Percentiles rank a stretch among this genome's conserved stretches.
Conservation (phyloP, 2,888 invertebrate species). For the Orthosia gothica region DNA sequence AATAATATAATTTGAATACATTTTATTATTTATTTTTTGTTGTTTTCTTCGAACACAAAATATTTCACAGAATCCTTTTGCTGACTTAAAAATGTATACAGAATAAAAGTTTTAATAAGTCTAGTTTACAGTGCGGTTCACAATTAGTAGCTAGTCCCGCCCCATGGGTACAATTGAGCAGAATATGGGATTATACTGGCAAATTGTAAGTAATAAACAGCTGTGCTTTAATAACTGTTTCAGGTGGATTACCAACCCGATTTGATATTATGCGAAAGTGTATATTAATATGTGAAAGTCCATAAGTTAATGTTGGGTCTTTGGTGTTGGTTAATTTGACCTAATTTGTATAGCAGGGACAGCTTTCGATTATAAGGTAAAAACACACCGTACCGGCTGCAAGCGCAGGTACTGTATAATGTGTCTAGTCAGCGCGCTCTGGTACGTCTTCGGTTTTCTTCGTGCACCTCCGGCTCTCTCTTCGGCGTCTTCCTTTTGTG, state of each 20-base stretch:
- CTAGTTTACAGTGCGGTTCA: constrained; percentile 31
- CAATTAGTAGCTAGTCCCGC: constrained; percentile 25
- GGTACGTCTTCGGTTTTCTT: no score
- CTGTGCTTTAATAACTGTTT: constrained; percentile 43
- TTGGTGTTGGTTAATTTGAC: neutral
- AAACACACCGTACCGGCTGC: no score
- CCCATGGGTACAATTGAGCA: constrained; percentile 45
- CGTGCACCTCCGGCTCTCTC: no score
- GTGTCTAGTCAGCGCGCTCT: no score
- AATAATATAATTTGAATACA: no score
- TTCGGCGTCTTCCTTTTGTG: no score
- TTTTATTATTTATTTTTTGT: neutral
- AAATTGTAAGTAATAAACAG: constrained; percentile 40
- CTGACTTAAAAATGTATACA: constrained; percentile 3
- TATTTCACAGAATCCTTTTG: constrained; percentile 2
- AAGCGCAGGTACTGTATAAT: no score
- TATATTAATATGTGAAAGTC: neutral
- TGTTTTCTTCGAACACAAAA: neutral
- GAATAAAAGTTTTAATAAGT: constrained; percentile 39
- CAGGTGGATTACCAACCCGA: constrained; percentile 26
- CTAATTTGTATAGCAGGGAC: neutral
- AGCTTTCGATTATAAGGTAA: no score
- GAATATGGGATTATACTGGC: constrained; percentile 32
- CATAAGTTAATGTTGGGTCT: neutral
- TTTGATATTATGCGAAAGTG: constrained; percentile 5